Base-by-base conservation (phyloP, 1,140 invertebrate species). In the Probaryconus sp. region DNA sequence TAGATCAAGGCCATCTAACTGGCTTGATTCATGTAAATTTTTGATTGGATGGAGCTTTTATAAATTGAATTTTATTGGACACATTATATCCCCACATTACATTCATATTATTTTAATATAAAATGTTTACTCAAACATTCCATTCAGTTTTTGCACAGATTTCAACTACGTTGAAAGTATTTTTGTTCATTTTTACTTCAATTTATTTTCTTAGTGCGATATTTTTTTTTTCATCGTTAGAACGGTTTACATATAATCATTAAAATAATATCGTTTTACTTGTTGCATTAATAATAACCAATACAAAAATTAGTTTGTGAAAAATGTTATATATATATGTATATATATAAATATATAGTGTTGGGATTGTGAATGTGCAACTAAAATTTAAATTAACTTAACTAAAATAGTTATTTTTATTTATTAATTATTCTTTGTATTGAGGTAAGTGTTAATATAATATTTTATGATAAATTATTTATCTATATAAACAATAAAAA, bases 1-100 rank as follows among this genome's bases (percentile, higher is more conserved):
- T 58, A 47, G 31, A 60, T 47, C 42, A 60, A 60, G 31, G 31
- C 28, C 28, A 5, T 38, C 31, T 47, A n/a, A n/a, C n/a, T n/a
- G 18, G 11, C 28, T 45, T 58, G 16, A 58, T 35, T 45, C 10
- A 45, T 47, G 40, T 58, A 10, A 35, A 47, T 47, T 58, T 47
- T 47, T 58, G 40, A 58, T 35, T 58, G 40, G 55, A 10, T 30
- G 6, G 47, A 37, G 18, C 42, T 45, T 37, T 35, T 37, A 37
- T 31, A 47, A 58, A 20, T 21, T 47, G 5, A 31, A n/a, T 33
- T 47, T 47, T 26, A 58, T 58, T 58, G 30, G 24, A 47, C 11
- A 20, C 14, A 31, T 42, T 26, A 4, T 16, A 30, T 28, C 55
- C 42, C 38, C 20, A 35, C 40, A 42, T 26, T 47, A 45, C 30